Evolutionary conservation across 2,797 vertebrate genomes (phyloP), one percentile per base, ranked within the genome.

Genomic region (Tiaroga cobitis): DNA sequence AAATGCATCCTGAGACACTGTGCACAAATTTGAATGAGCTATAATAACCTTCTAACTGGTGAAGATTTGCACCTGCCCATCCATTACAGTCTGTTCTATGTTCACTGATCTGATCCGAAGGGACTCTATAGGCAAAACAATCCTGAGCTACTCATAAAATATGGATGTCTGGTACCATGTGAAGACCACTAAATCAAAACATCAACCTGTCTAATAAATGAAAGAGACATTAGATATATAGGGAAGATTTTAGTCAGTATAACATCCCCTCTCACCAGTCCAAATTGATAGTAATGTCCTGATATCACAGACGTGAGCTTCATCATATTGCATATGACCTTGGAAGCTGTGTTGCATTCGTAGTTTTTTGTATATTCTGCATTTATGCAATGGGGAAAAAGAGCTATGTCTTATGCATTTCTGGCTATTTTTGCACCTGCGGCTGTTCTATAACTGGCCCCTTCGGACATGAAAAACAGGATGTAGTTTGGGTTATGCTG

Each of bases 381-480:
- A 59, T 59, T 29, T 43, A 29, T 70, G 49, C 63, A 41, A n/a
- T 19, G 9, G 37, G 2, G 19, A 84, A 54, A 68, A 43, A 46
- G 15, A 84, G 37, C 5, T 21, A 29, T 56, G 18, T 41, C 46
- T 41, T 7, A 24, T 76, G 19, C 5, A 32, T 24, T 43, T 77
- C 74, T 43, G 54, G 18, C 7, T 9, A 43, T 43, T 72, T 73
- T 39, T 37, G 37, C 83, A 85, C 76, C 67, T 49, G 83, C 18
- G 29, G 41, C 69, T 74, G 8, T 43, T 84, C 78, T 82, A 34
- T 49, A 85, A 59, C 41, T 81, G 43, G 80, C 65, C 77, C 76
- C 65, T 83, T 85, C 54, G 34, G 84, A 82, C 75, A 81, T 84
- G 34, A 81, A 78, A 70, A 83, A 43, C 74, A 84, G 70, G 68